Conservation (phyloP, 2,113 vertebrate genomes). For the Peucedramus taeniatus region DNA sequence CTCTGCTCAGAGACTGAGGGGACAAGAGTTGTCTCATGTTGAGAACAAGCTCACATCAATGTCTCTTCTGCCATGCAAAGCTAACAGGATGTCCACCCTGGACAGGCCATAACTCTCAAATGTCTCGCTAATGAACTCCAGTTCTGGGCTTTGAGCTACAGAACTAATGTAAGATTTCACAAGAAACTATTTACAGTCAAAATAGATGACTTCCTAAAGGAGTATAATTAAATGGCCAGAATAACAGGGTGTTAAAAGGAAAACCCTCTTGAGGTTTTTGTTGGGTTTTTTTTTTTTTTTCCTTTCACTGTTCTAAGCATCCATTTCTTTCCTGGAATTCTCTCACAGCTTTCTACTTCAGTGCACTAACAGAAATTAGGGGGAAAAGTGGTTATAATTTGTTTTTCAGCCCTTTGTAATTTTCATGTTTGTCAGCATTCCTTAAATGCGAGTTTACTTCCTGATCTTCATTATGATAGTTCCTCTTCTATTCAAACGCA, state of each 20-base stretch:
- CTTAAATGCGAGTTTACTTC: not conserved
- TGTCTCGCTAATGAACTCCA: not conserved
- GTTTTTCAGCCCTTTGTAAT: not conserved
- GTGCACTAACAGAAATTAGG: not conserved
- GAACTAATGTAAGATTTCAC: not conserved
- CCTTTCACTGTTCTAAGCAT: not conserved
- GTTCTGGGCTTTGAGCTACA: not conserved
- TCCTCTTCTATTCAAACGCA: not conserved
- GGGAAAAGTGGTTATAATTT: not conserved
- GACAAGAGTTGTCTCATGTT: not conserved
- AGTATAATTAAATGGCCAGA: not conserved
- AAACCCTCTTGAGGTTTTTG: not conserved
- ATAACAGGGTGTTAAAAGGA: not conserved
- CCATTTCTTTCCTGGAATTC: not conserved
- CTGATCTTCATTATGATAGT: not conserved
- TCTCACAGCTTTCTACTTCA: not conserved
- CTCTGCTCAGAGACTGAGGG: not conserved
- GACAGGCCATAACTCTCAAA: not conserved
- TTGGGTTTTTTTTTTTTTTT: not conserved
- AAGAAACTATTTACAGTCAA: not conserved
- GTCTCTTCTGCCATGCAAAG: not conserved
- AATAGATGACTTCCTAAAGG: not conserved
- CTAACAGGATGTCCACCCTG: not conserved
- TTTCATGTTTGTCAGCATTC: not conserved
- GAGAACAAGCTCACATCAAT: accelerated